Percentiles rank a stretch among this genome's conserved stretches.
These are phyloP conservation scores for Gymnorhina tibicen DNA, from an alignment of 2,113 vertebrate genomes.

Conservation along the genomic window DNA sequence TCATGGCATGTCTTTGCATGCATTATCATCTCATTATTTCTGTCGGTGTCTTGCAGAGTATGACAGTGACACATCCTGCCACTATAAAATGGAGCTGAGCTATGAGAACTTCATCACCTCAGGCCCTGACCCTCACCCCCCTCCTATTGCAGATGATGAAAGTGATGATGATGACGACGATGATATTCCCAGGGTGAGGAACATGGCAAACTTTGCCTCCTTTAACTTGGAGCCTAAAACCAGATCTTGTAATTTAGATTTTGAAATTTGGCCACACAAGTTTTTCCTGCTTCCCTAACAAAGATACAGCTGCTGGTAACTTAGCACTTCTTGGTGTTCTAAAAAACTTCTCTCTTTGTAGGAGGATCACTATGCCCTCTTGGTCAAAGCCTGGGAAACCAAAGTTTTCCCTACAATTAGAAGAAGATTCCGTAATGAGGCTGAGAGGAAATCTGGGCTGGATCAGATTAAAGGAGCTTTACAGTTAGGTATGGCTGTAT, in stretches of 20 bases:
- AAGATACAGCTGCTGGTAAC: not conserved
- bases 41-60: constrained; percentile 79
- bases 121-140: constrained; percentile 89
- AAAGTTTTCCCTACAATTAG: constrained; percentile 98
- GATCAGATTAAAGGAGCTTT: constrained; percentile 98
- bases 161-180: constrained; percentile 95
- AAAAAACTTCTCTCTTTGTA: constrained; percentile 41
- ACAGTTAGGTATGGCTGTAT: constrained; percentile 82
- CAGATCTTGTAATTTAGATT: not conserved
- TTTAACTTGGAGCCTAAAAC: rapidly evolving
- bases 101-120: constrained; percentile 96
- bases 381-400: constrained; percentile 98
- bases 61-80: constrained; percentile 91
- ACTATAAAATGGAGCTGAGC: constrained; percentile 94
- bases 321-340: not conserved
- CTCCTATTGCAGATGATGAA: constrained; percentile 92
- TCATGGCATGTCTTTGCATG: not conserved
- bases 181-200: constrained; percentile 87
- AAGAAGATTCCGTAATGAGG: constrained; percentile 97
- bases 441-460: constrained; percentile 94
- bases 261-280: not conserved
- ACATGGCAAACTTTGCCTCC: not conserved
- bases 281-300: not conserved
- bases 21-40: not conserved
- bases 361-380: constrained; percentile 96